Evolutionary conservation across 2,113 vertebrate species (phyloP).

Genomic region (Macaca nemestrina): DNA sequence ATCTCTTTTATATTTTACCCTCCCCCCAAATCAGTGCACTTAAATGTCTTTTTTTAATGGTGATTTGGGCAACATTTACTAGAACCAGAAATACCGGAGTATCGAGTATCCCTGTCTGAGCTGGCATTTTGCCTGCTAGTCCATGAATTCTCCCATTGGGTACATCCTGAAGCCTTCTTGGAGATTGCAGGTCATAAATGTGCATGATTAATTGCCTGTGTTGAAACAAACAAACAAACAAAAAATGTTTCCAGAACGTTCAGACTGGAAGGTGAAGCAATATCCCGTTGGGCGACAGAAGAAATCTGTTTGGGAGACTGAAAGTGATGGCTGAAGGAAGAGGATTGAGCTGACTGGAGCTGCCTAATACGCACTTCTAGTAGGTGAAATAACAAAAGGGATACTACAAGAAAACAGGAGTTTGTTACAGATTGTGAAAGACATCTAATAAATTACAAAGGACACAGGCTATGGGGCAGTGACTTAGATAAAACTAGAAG

Average conservation of each 20-base stretch:
- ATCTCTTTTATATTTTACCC: background rate
- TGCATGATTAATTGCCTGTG: slow-evolving; percentile 70
- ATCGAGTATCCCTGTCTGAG: slow-evolving; percentile 31
- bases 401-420: background rate
- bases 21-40: background rate
- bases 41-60: background rate
- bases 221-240: slow-evolving; percentile 32
- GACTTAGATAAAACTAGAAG: background rate
- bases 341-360: background rate
- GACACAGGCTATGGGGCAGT: background rate
- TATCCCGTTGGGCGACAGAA: background rate
- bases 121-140: slow-evolving; percentile 59
- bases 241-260: slow-evolving; percentile 67
- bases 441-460: background rate
- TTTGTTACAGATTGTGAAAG: slow-evolving; percentile 41
- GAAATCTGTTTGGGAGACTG: slow-evolving; percentile 19
- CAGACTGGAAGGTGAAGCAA: slow-evolving; percentile 60
- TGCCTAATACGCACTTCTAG: background rate
- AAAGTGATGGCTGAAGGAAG: background rate
- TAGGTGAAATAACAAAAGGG: background rate
- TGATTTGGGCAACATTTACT: background rate
- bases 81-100: slow-evolving; percentile 11
- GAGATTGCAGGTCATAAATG: slow-evolving; percentile 71
- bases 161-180: slow-evolving; percentile 68
- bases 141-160: slow-evolving; percentile 44